phyloP scores from a whole-genome alignment of 1,140 invertebrate species.

The Aphelenchoides fujianensis region DNA sequence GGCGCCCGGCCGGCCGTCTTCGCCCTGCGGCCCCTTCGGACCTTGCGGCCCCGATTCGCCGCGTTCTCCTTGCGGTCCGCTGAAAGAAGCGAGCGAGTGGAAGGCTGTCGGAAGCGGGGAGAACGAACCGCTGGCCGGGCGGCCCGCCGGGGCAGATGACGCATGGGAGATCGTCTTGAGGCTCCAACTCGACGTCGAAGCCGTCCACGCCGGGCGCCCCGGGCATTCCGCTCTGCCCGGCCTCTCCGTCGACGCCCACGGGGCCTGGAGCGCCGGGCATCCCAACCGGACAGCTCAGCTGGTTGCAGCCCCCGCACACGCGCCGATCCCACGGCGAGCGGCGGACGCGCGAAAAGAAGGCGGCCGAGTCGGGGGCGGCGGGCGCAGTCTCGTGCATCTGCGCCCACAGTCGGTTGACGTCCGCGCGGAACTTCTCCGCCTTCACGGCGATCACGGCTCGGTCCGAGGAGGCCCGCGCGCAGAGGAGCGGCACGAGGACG shows the following conservation, averaged over 20 bases:
- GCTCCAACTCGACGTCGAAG: constrained; percentile 47
- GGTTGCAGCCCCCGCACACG: constrained; percentile 38
- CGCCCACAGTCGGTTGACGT: constrained; percentile 2
- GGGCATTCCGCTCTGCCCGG: constrained; percentile 30
- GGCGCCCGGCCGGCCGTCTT: constrained; percentile 26
- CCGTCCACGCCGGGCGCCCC: constrained; percentile 45
- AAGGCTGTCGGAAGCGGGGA: no score
- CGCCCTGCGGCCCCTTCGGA: constrained; percentile 28
- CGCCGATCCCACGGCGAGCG: constrained; percentile 42
- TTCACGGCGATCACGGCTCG: not conserved
- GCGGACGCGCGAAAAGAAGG: constrained; percentile 22
- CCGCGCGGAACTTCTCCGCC: not conserved
- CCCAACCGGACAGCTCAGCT: constrained; percentile 33
- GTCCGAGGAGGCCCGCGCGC: not conserved
- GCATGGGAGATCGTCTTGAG: constrained; percentile 51
- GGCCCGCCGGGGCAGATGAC: constrained; percentile 53
- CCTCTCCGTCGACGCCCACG: constrained; percentile 32
- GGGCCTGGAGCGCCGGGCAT: constrained; percentile 31
- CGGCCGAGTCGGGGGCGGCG: no score
- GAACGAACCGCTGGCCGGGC: constrained; percentile 48
- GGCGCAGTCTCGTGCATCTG: constrained; percentile 5
- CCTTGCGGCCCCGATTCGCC: constrained; percentile 35
- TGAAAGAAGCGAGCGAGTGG: constrained; percentile 27
- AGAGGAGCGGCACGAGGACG: not conserved
- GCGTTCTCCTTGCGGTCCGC: constrained; percentile 48